phyloP scores from a whole-genome alignment of 2,888 invertebrate species.

The Sinohyriopsis cumingii region DNA sequence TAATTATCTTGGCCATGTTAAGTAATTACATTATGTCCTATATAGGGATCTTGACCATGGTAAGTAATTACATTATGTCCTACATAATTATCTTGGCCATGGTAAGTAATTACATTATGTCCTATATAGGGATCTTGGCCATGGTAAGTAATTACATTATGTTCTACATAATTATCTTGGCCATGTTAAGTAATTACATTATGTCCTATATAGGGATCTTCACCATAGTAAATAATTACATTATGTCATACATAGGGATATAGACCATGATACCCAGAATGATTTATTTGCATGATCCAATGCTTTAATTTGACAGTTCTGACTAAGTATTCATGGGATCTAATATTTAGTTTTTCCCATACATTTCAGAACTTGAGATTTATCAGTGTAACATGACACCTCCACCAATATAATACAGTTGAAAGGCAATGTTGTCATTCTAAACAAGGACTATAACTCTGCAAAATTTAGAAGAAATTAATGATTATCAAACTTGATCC shows the following conservation, averaged over 20 bases:
- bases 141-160: slow-evolving; percentile 63
- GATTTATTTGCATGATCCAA: no score
- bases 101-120: slow-evolving; percentile 62
- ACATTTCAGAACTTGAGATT: no score
- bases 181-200: slow-evolving; percentile 60
- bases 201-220: slow-evolving; percentile 66
- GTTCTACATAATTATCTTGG: slow-evolving; percentile 64
- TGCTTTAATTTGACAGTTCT: no score
- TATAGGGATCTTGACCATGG: slow-evolving; percentile 64
- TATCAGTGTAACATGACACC: no score
- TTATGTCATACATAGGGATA: slow-evolving; percentile 67
- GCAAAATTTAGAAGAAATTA: no score
- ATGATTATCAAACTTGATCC: no score
- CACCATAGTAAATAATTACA: slow-evolving; percentile 59
- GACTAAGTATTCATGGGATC: no score
- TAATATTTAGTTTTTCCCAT: no score
- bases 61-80: slow-evolving; percentile 60
- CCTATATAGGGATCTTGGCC: slow-evolving; percentile 63
- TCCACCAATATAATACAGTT: no score
- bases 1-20: slow-evolving; percentile 65
- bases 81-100: slow-evolving; percentile 64
- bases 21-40: slow-evolving; percentile 63
- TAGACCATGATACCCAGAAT: slow-evolving; percentile 57
- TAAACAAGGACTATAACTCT: no score
- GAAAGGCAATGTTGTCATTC: no score